Conservation (phyloP, 2,797 vertebrate species). For the Cirrhinus molitorella region DNA sequence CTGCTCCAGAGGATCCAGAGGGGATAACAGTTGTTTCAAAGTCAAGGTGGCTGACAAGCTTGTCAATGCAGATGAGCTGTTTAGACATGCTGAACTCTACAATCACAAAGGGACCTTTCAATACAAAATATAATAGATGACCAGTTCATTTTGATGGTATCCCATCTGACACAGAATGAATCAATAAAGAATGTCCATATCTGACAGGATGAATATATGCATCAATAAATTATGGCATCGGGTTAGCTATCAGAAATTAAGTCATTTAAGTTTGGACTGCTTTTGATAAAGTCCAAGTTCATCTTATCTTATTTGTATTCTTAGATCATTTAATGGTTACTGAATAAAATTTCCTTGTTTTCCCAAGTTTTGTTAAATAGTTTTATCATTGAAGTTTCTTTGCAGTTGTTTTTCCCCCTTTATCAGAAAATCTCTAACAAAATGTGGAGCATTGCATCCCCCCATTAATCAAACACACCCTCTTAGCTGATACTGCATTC, state of each 20-base stretch:
- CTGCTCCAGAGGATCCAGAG: constrained; percentile 20
- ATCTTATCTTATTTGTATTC: not conserved
- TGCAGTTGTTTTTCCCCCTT: not conserved
- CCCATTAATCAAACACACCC: constrained; percentile 42
- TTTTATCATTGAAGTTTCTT: not conserved
- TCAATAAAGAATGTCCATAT: not conserved
- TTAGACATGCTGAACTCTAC: not conserved
- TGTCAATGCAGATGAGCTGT: constrained; percentile 49
- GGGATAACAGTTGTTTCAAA: constrained; percentile 29
- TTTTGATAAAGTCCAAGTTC: not conserved
- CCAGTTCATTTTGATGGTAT: not conserved
- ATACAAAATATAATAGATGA: not conserved
- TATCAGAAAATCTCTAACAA: constrained; percentile 10
- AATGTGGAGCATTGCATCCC: constrained; percentile 24
- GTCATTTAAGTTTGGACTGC: not conserved
- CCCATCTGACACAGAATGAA: not conserved
- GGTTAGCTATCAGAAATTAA: not conserved
- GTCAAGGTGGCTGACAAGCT: constrained; percentile 45
- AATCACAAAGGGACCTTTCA: not conserved
- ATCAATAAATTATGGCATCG: not conserved
- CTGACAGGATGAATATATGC: not conserved
- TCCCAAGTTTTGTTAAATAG: constrained; percentile 10
- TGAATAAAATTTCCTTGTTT: not conserved
- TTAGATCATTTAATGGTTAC: not conserved
- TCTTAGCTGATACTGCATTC: constrained; percentile 14